phyloP scores from a whole-genome alignment of 2,888 invertebrate species.

The Tetramorium bicarinatum region DNA sequence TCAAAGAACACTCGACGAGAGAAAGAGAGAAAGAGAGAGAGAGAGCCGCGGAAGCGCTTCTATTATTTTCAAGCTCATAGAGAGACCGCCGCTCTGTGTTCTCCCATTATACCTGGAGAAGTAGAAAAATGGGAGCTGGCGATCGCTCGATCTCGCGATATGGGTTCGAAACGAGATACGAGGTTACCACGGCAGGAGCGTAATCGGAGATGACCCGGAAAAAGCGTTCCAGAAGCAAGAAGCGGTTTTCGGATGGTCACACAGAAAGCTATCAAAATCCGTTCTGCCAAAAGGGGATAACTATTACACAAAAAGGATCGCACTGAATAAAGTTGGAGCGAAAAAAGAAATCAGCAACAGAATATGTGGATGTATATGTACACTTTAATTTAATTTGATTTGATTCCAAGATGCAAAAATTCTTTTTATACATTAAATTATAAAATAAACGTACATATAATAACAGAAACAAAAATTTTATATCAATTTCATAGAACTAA shows the following conservation, averaged over 20 bases:
- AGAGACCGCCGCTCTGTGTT: slow-evolving; percentile 58
- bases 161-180: slow-evolving; percentile 66
- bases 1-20: slow-evolving; percentile 79
- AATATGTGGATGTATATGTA: background rate
- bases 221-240: slow-evolving; percentile 51
- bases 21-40: slow-evolving; percentile 28
- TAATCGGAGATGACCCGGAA: slow-evolving; percentile 68
- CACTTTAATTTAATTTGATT: background rate
- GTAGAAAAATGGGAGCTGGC: slow-evolving; percentile 76
- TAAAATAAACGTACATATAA: background rate
- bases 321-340: background rate
- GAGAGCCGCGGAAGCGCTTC: slow-evolving; percentile 80
- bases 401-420: background rate
- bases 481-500: background rate
- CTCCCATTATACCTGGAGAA: slow-evolving; percentile 75
- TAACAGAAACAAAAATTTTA: background rate
- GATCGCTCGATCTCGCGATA: slow-evolving; percentile 65
- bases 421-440: background rate
- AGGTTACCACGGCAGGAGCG: slow-evolving; percentile 58
- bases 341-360: background rate
- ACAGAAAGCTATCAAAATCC: slow-evolving; percentile 35
- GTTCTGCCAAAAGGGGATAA: background rate
- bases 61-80: slow-evolving; percentile 77
- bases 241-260: slow-evolving; percentile 34
- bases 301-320: background rate